These are phyloP conservation scores for Megalurothrips usitatus DNA, from an alignment of 2,888 invertebrate genomes.

Conservation along the genomic window DNA sequence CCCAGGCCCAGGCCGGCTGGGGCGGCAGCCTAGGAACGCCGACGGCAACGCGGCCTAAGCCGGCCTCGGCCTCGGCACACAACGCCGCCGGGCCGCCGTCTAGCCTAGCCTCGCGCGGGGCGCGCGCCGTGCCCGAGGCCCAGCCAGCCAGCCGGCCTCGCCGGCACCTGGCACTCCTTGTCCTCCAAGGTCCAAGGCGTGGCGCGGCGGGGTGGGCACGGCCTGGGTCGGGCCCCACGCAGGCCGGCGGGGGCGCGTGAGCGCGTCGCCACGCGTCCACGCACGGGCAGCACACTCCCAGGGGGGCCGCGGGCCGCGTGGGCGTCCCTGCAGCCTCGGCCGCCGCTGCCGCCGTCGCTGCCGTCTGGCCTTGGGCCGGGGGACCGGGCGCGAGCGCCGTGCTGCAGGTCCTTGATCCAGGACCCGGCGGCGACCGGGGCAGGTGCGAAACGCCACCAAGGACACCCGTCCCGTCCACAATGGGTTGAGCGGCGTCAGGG, in stretches of 20 bases:
- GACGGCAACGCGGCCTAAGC: background rate
- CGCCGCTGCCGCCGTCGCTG: background rate
- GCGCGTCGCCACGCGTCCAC: background rate
- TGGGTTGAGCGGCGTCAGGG: too few relatives aligned
- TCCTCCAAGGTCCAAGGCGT: background rate
- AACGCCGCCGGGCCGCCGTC: background rate
- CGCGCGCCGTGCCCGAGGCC: background rate
- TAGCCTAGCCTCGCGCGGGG: background rate
- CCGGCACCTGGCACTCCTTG: slow-evolving; percentile 16
- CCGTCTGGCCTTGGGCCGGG: background rate
- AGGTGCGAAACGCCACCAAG: background rate
- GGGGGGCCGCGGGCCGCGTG: background rate
- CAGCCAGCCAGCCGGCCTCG: background rate
- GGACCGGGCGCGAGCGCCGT: background rate
- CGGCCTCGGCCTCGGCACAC: background rate
- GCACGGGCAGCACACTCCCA: background rate
- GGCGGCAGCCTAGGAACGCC: background rate
- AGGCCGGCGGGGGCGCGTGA: background rate
- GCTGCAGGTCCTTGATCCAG: too few relatives aligned
- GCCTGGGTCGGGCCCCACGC: background rate
- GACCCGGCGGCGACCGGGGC: background rate
- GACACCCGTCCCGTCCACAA: too few relatives aligned
- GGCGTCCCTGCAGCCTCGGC: background rate
- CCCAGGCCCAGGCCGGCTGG: background rate
- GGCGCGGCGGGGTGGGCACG: background rate